Base-by-base conservation (phyloP, 2,888 invertebrate genomes). In the Hoplodrina blanda region DNA sequence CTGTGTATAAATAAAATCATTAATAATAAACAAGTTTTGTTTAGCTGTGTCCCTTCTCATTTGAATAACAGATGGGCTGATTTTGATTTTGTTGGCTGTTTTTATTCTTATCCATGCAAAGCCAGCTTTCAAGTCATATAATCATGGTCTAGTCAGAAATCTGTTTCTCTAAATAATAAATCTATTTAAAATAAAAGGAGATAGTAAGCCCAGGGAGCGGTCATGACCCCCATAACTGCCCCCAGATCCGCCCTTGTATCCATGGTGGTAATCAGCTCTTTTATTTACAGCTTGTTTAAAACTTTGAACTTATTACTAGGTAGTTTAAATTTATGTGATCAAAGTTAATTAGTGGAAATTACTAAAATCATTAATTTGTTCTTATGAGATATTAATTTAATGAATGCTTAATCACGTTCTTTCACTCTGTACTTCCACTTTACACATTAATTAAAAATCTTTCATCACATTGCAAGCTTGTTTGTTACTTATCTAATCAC, bases 401-500 rank as follows among this genome's bases (percentile, higher is more conserved):
- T 30, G 2, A 41, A 41, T 4, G 13, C 2, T 41, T 41, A 41
- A 41, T 41, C 41, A 37, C 13, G 13, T 41, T 13, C 13, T 33
- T n/a, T n/a, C n/a, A 44, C 46, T 49, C 17, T 33, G 11, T 19
- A 50, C n/a, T 53, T 78, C 62, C 37, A 72, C n/a, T 19, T 56
- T 53, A 41, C n/a, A 5, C 11, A 61, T 56, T 56, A 41, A 13
- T 57, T 37, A 37, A 10, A 37, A 57, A 41, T 52, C 15, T 33
- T 71, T 52, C 20, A 61, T 56, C n/a, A 41, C 4, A 33, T 17
- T 41, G 2, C 19, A 52, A 33, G 56, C 20, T 30, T 50, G n/a
- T 13, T 49, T n/a, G 49, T 19, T 15, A 17, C 44, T 30, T 44
- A 10, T 61, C 19, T 60, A 13, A 57, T 41, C 56, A 53, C 20